Percentiles rank a stretch among this genome's conserved stretches.
Evolutionary conservation across 2,797 vertebrate species (phyloP).

Genomic region (Danio albolineatus): DNA sequence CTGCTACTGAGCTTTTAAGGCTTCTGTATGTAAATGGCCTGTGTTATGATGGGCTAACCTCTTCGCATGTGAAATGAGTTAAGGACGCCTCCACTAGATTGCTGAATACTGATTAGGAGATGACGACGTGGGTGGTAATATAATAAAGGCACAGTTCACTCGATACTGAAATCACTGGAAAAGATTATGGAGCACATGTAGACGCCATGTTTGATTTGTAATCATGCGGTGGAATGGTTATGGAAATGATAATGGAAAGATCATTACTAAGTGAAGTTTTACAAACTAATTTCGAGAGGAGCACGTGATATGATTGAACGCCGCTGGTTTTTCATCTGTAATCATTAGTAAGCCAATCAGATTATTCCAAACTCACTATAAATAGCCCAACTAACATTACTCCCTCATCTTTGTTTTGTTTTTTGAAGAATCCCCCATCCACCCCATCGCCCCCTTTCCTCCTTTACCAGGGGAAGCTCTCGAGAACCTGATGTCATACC

Average conservation of each 20-base stretch:
- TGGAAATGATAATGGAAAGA: too few relatives aligned
- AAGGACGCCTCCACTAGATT: background rate
- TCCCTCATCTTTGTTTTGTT: too few relatives aligned
- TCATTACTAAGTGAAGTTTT: background rate
- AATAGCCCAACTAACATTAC: too few relatives aligned
- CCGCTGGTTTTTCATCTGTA: too few relatives aligned
- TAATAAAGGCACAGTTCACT: constrained; percentile 6
- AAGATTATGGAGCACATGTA: background rate
- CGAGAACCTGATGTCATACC: too few relatives aligned
- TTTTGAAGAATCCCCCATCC: too few relatives aligned
- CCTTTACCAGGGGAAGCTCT: too few relatives aligned
- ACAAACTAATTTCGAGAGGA: too few relatives aligned
- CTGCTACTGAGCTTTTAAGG: constrained; percentile 20
- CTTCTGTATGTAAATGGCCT: constrained; percentile 17
- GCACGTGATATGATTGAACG: too few relatives aligned
- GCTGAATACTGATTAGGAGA: constrained; percentile 9
- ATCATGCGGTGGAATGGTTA: background rate
- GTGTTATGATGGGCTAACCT: constrained; percentile 18
- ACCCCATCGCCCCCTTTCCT: too few relatives aligned
- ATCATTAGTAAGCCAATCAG: too few relatives aligned
- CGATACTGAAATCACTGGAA: constrained; percentile 3
- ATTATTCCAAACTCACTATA: too few relatives aligned
- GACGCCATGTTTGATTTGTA: background rate
- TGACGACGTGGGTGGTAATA: background rate
- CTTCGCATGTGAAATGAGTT: background rate